These are phyloP conservation scores for Trinectes maculatus DNA, from an alignment of 2,113 vertebrate genomes.

Conservation along the genomic window DNA sequence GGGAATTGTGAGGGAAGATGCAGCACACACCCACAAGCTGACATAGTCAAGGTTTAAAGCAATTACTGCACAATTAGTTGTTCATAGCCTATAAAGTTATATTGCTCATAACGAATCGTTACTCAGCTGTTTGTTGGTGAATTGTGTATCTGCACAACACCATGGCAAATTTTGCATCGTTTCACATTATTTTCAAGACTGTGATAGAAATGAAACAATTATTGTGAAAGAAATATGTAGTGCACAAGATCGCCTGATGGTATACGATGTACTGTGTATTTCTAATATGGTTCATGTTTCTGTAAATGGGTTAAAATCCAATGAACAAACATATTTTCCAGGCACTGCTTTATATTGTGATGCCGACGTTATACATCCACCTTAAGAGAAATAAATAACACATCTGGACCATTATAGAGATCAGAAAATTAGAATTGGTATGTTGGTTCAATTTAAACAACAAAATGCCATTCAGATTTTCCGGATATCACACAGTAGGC, in stretches of 20 bases:
- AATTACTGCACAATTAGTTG: background rate
- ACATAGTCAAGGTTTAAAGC: background rate
- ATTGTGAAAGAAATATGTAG: background rate
- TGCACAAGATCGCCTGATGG: background rate
- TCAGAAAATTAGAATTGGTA: background rate
- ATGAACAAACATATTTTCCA: too few species aligned
- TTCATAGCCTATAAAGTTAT: slow-evolving; percentile 15
- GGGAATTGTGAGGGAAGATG: background rate
- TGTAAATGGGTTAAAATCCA: background rate
- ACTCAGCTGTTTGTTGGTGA: background rate
- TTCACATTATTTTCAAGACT: too few species aligned
- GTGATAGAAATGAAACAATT: background rate
- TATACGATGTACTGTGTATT: too few species aligned
- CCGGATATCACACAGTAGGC: background rate
- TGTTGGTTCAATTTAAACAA: background rate
- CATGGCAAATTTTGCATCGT: background rate
- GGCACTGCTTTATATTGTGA: background rate
- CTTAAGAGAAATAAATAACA: background rate
- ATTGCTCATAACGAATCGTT: background rate
- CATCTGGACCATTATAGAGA: background rate
- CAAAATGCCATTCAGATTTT: background rate
- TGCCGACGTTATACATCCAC: background rate
- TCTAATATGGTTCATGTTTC: background rate
- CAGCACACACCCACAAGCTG: background rate
- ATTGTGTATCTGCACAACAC: background rate